phyloP scores from a whole-genome alignment of 2,888 invertebrate genomes.

The Seira ritae region DNA sequence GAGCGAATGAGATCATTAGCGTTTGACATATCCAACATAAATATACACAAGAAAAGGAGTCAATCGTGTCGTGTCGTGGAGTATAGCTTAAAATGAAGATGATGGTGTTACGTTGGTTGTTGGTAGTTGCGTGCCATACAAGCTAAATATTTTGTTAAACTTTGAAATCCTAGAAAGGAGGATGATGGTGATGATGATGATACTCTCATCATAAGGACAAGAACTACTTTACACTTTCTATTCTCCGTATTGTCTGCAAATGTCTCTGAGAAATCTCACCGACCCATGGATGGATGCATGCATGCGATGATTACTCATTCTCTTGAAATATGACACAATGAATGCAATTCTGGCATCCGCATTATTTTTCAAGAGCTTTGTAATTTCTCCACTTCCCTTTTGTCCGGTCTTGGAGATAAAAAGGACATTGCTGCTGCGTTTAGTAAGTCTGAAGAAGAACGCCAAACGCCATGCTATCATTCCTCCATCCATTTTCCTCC shows the following conservation, averaged over 20 bases:
- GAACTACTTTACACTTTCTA: too few species aligned
- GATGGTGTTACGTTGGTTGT: neutral
- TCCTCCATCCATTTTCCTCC: too few species aligned
- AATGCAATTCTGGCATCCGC: slow-evolving; percentile 21
- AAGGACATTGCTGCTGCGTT: slow-evolving; percentile 35
- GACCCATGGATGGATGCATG: neutral
- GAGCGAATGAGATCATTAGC: slow-evolving; percentile 73
- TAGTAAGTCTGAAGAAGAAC: too few species aligned
- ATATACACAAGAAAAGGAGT: slow-evolving; percentile 21
- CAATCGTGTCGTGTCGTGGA: neutral
- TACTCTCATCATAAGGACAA: slow-evolving; percentile 1
- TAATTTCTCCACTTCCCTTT: slow-evolving; percentile 56
- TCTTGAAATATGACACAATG: slow-evolving; percentile 55
- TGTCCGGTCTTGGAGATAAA: slow-evolving; percentile 38
- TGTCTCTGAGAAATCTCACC: neutral
- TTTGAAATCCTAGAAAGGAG: slow-evolving; percentile 33
- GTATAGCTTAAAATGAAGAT: slow-evolving; percentile 1
- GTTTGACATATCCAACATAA: slow-evolving; percentile 72
- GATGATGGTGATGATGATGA: slow-evolving; percentile 50
- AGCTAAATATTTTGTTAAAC: slow-evolving; percentile 36
- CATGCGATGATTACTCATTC: too few species aligned
- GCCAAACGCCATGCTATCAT: too few species aligned
- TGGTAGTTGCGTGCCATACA: slow-evolving; percentile 1
- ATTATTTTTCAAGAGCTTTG: slow-evolving; percentile 47
- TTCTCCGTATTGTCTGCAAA: slow-evolving; percentile 44